Base-by-base conservation (phyloP, 2,888 invertebrate species). In the Boloria selene region DNA sequence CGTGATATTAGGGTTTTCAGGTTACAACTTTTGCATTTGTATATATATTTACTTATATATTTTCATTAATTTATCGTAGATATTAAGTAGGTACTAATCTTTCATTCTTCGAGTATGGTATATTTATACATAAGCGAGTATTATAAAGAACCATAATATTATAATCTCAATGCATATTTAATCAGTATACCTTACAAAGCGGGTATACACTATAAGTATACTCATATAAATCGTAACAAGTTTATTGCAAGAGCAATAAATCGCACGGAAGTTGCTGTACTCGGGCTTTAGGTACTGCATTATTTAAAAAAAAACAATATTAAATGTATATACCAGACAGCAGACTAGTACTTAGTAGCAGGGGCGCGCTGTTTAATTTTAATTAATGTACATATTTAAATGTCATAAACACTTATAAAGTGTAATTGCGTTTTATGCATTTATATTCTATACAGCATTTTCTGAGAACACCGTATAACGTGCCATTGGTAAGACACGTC, bases 241-340 rank as follows among this genome's bases (percentile, higher is more conserved):
- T 53, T 56, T 66, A 54, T 67, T 55, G 60, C 61, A 61, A 61
- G 63, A 56, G 45, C 64, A 54, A 68, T 67, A 65, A 70, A 69
- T 60, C 49, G 65, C 55, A 52, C 56, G 49, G 68, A 71, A 65
- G 61, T 62, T 68, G 64, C 50, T 65, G 47, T 51, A 63, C 60
- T 56, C 52, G 61, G 26, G 31, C 42, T 60, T 22, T 49, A 56
- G 14, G 51, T 63, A 58, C 54, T 49, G 61, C 61, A 59, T 62
- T 50, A 61, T 50, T 54, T 60, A 18, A 60, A 50, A 51, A 45
- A 54, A 56, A 56, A 56, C 7, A 49, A 49, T 58, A 44, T 31
- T 31, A 7, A 10, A 22, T 42, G 54, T 18, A 44, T 44, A 22
- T 56, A 4, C 14, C 18, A 17, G 54, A 10, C 31, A n/a, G n/a